These are phyloP conservation scores for Drosophila neocordata DNA, from an alignment of 1,140 invertebrate genomes.

Conservation along the genomic window DNA sequence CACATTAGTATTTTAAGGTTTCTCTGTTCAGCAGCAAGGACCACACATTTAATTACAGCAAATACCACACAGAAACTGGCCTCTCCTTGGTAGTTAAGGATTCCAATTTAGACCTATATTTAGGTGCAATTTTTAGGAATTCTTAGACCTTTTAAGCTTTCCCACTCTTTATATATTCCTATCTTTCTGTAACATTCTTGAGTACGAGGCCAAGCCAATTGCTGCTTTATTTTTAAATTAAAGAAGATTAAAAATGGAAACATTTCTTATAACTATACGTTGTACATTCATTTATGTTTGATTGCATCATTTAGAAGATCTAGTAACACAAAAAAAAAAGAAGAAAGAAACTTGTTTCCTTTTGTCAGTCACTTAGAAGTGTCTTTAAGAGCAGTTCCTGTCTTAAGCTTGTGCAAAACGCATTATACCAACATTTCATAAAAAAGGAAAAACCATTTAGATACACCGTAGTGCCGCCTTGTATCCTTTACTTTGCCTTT, in stretches of 20 bases:
- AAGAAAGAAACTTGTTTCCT: background rate
- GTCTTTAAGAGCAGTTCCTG: background rate
- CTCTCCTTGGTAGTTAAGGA: no score
- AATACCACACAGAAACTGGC: no score
- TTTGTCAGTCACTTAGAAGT: constrained; percentile 3
- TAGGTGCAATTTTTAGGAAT: no score
- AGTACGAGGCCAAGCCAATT: no score
- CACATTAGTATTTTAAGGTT: no score
- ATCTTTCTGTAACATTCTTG: no score
- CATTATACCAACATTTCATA: constrained; percentile 5
- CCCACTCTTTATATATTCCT: no score
- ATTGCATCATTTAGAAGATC: constrained; percentile 26
- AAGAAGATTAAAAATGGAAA: background rate
- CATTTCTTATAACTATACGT: no score
- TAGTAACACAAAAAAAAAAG: constrained; percentile 11
- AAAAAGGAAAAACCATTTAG: constrained; percentile 1
- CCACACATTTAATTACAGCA: no score
- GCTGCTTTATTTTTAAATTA: background rate
- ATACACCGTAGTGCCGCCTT: background rate
- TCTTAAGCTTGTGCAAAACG: background rate
- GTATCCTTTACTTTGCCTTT: constrained; percentile 8
- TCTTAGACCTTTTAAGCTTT: no score
- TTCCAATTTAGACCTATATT: no score
- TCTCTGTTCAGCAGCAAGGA: no score
- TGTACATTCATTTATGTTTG: background rate